These are phyloP conservation scores for Ips nitidus DNA, from an alignment of 1,140 invertebrate species.

Conservation along the genomic window DNA sequence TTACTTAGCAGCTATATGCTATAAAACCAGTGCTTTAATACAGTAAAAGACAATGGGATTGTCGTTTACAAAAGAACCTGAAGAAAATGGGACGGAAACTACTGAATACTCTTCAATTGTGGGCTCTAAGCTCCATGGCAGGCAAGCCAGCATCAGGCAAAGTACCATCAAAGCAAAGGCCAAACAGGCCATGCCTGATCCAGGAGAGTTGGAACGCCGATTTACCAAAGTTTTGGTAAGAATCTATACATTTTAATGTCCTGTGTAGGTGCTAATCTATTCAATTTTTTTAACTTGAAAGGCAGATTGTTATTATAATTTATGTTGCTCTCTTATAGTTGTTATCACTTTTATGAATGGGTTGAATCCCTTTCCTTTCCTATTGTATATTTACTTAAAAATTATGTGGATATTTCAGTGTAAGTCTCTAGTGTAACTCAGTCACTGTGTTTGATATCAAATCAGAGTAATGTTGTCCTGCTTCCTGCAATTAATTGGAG, in stretches of 20 bases:
- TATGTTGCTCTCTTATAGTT: no score
- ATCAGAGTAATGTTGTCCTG: no score
- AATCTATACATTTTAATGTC: background rate
- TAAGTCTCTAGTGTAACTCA: no score
- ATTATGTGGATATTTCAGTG: no score
- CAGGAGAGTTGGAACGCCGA: conserved; percentile 82
- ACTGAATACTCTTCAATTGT: conserved; percentile 43
- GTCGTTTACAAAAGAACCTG: conserved; percentile 38
- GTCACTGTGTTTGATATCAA: no score
- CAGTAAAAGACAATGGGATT: conserved; percentile 34
- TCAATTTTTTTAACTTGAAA: no score
- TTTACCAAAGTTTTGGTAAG: conserved; percentile 96
- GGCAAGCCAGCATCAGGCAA: conserved; percentile 56
- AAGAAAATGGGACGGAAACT: conserved; percentile 31
- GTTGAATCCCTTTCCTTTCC: no score
- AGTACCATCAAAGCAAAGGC: conserved; percentile 72
- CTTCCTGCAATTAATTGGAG: no score
- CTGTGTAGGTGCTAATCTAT: conserved; percentile 35
- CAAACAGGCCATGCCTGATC: conserved; percentile 87
- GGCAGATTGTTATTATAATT: no score
- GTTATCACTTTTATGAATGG: no score
- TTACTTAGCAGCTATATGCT: background rate
- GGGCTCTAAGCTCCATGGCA: conserved; percentile 46
- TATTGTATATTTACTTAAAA: no score
- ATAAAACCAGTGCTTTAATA: background rate